These are phyloP conservation scores for Dromiciops gliroides DNA, from an alignment of 2,113 vertebrate species.

Conservation along the genomic window DNA sequence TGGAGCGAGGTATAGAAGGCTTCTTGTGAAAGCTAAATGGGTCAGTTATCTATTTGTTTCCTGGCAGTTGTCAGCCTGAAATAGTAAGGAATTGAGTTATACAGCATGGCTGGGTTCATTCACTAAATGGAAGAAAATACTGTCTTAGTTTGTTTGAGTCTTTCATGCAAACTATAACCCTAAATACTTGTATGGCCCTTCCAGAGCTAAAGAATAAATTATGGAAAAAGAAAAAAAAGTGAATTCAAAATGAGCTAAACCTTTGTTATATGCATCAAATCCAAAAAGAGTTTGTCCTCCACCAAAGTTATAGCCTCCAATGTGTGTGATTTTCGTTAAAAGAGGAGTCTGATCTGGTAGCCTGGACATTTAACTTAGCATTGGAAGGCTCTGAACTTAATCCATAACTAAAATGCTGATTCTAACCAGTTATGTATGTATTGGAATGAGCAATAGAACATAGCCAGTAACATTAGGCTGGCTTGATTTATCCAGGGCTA, in stretches of 20 bases:
- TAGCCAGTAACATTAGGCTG: not conserved
- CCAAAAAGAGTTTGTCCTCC: constrained; percentile 37
- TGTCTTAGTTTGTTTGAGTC: not conserved
- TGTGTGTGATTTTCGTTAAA: constrained; percentile 61
- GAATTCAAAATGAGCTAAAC: constrained; percentile 46
- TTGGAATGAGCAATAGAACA: not conserved
- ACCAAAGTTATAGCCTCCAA: constrained; percentile 49
- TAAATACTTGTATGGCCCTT: not conserved
- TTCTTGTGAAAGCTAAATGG: constrained; percentile 16
- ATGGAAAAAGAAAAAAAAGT: constrained; percentile 12
- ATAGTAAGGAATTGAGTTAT: constrained; percentile 3
- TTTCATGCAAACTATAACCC: not conserved
- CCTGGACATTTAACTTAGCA: constrained; percentile 48
- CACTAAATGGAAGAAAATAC: constrained; percentile 19
- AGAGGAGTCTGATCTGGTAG: constrained; percentile 32
- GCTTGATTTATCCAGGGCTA: constrained; percentile 30
- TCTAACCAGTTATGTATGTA: constrained; percentile 48
- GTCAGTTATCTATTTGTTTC: not conserved
- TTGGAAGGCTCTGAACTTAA: constrained; percentile 56
- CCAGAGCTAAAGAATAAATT: constrained; percentile 5
- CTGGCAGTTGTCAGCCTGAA: constrained; percentile 29
- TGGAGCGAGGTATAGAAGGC: not conserved
- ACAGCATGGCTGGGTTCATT: not conserved
- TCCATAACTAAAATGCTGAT: constrained; percentile 24
- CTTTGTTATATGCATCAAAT: constrained; percentile 34